Evolutionary conservation across 2,113 vertebrate genomes (phyloP).

Genomic region (Gobio gobio): DNA sequence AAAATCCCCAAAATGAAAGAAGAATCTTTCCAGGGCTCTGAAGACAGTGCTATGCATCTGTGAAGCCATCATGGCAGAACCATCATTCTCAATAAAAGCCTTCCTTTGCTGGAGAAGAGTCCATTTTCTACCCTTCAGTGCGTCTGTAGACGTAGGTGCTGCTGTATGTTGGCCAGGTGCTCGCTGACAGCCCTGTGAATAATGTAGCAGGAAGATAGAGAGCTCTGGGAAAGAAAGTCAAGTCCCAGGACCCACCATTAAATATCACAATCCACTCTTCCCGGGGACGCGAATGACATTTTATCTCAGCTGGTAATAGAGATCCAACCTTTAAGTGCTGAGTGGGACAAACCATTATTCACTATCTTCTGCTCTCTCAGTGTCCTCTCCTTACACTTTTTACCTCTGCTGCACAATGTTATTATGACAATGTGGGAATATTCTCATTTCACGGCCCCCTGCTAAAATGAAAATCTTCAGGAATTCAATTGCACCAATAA

Average conservation of each 20-base stretch:
- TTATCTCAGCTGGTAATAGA: conserved; percentile 81
- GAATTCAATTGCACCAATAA: conserved; percentile 22
- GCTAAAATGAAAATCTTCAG: conserved; percentile 14
- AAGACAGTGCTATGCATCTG: conserved; percentile 9
- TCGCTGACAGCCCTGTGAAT: conserved; percentile 73
- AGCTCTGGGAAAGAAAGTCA: conserved; percentile 72
- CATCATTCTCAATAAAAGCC: conserved; percentile 38
- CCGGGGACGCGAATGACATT: conserved; percentile 76
- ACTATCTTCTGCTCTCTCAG: conserved; percentile 70
- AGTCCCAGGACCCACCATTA: conserved; percentile 75
- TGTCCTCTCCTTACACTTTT: conserved; percentile 23
- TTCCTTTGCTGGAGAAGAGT: conserved; percentile 46
- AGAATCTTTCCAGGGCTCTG: background rate
- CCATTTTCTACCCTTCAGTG: conserved; percentile 69
- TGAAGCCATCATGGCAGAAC: conserved; percentile 27
- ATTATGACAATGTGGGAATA: conserved; percentile 14
- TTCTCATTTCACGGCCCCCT: background rate
- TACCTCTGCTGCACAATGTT: background rate
- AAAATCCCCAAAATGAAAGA: background rate
- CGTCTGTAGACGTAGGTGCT: conserved; percentile 71
- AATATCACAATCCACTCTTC: conserved; percentile 76
- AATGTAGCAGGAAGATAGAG: conserved; percentile 70
- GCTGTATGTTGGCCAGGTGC: conserved; percentile 67
- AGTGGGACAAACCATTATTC: conserved; percentile 84
- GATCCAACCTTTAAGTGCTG: conserved; percentile 91